Conservation (phyloP, 2,888 invertebrate genomes). For the Agrochola lota region DNA sequence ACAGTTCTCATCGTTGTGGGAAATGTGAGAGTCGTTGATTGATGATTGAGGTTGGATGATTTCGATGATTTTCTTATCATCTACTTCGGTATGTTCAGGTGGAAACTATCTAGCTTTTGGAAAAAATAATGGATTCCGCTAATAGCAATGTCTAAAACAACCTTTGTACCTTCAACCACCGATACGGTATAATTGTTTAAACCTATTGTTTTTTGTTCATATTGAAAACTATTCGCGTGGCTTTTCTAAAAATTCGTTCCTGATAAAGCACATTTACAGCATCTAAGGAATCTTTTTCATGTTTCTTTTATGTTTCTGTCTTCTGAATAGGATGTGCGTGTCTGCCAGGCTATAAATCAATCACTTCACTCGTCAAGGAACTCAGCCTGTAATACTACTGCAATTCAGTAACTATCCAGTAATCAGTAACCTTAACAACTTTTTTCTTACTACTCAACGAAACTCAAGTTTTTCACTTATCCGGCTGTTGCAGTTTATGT, state of each 20-base stretch:
- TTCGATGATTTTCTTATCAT: not conserved
- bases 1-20: conserved; percentile 29
- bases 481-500: not conserved
- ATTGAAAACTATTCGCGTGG: not conserved
- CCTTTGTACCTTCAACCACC: not conserved
- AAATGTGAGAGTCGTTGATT: conserved; percentile 17
- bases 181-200: not conserved
- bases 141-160: not conserved
- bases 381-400: conserved; percentile 13
- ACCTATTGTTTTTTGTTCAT: too few relatives aligned
- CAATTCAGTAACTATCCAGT: not conserved
- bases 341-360: conserved; percentile 24
- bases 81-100: not conserved
- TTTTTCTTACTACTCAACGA: not conserved
- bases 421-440: not conserved
- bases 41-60: not conserved
- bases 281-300: not conserved
- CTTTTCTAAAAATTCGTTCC: not conserved
- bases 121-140: not conserved
- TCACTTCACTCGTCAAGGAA: conserved; percentile 24
- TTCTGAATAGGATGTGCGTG: conserved; percentile 6
- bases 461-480: not conserved
- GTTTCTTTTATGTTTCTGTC: not conserved
- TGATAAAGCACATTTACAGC: not conserved
- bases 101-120: not conserved